phyloP scores from a whole-genome alignment of 2,888 invertebrate genomes.

The Corbicula japonica region DNA sequence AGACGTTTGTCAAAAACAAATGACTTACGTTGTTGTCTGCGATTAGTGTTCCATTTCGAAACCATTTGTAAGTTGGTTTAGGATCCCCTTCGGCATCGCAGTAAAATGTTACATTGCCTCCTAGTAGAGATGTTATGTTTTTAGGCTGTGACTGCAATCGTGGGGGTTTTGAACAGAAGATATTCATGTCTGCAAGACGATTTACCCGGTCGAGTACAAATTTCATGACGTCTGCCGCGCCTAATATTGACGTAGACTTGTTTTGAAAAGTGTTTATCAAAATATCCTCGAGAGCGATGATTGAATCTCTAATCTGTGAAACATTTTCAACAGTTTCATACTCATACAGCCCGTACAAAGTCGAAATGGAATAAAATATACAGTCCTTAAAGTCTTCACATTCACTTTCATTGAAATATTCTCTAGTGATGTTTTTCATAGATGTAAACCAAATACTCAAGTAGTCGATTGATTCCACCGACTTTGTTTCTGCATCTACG shows the following conservation, averaged over 20 bases:
- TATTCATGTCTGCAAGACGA: not conserved
- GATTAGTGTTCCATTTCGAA: too few species aligned
- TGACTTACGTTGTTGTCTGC: too few species aligned
- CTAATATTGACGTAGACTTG: too few species aligned
- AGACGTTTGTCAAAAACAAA: too few species aligned
- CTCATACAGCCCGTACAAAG: constrained; percentile 32
- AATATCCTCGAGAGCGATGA: not conserved
- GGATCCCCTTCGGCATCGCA: too few species aligned
- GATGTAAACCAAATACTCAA: too few species aligned
- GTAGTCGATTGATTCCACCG: too few species aligned
- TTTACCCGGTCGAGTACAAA: not conserved
- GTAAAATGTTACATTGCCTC: too few species aligned
- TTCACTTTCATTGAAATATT: constrained; percentile 23
- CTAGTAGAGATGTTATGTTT: too few species aligned
- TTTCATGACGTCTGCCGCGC: too few species aligned
- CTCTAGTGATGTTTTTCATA: constrained; percentile 17
- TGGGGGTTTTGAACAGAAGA: not conserved
- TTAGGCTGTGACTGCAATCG: too few species aligned
- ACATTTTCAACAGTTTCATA: constrained; percentile 4
- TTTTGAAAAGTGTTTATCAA: constrained; percentile 14
- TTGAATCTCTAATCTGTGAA: not conserved
- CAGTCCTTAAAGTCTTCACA: constrained; percentile 41
- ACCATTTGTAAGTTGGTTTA: too few species aligned
- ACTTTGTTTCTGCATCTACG: constrained; percentile 16
- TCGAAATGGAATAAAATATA: constrained; percentile 23